These are phyloP conservation scores for Falco naumanni DNA, from an alignment of 2,797 vertebrate species.

Conservation along the genomic window DNA sequence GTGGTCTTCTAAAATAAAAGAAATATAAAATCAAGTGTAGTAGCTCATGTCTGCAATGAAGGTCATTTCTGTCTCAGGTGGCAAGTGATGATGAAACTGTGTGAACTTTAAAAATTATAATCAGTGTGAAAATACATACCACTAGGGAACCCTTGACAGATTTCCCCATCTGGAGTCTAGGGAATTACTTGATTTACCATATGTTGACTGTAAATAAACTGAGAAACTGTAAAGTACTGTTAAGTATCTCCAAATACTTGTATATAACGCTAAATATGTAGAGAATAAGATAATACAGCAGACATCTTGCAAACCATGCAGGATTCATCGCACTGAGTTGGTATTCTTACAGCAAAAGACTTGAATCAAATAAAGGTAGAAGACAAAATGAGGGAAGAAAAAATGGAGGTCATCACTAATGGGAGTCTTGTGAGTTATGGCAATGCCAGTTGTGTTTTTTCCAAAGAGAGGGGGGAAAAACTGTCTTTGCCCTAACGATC, in stretches of 20 bases:
- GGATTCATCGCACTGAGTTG: background rate
- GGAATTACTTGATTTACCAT: background rate
- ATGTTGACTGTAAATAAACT: background rate
- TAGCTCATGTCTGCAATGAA: background rate
- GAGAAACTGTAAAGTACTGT: background rate
- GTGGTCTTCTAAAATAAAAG: background rate
- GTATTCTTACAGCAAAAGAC: background rate
- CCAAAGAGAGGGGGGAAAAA: fast-evolving
- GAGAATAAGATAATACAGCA: background rate
- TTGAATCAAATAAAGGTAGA: background rate
- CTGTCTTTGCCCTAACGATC: background rate
- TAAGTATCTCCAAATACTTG: background rate
- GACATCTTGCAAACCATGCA: background rate
- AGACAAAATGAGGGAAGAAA: background rate
- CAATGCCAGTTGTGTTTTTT: background rate
- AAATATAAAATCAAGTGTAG: background rate
- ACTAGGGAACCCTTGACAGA: background rate
- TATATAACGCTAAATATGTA: background rate
- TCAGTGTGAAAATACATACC: background rate
- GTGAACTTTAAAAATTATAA: background rate
- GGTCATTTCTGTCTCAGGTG: background rate
- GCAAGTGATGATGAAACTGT: background rate
- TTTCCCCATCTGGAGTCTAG: background rate
- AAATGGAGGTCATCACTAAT: background rate
- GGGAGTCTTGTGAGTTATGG: background rate